Conservation (phyloP, 2,888 invertebrate species). For the Mactromeris polynyma region DNA sequence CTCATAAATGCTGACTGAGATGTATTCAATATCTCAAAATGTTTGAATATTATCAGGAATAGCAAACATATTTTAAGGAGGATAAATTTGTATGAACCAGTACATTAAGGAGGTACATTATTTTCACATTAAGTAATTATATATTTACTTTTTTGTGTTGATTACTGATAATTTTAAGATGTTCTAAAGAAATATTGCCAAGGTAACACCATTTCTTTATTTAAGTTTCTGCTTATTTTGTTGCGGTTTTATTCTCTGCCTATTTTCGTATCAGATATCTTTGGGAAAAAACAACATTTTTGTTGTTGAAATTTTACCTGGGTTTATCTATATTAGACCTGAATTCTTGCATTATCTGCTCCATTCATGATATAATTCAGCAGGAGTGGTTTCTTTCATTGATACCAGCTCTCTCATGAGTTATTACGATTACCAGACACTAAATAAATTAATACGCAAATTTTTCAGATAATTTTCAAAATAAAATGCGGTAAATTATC, state of each 20-base stretch:
- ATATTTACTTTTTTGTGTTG: no score
- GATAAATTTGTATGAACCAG: background rate
- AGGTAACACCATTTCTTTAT: background rate
- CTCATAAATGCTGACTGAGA: background rate
- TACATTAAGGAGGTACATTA: background rate
- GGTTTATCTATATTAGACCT: background rate
- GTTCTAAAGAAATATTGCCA: background rate
- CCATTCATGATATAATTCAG: background rate
- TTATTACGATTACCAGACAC: constrained; percentile 9
- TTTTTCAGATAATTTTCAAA: background rate
- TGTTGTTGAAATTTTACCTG: background rate
- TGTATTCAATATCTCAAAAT: background rate
- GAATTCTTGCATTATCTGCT: background rate
- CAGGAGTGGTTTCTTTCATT: background rate
- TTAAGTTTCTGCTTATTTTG: background rate
- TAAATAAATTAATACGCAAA: constrained; percentile 7
- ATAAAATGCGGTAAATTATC: constrained; percentile 4
- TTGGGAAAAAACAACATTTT: background rate
- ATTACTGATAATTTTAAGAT: background rate
- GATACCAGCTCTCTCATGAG: background rate
- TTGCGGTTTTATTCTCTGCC: background rate
- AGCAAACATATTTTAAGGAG: background rate
- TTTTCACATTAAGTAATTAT: background rate
- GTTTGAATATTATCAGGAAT: background rate
- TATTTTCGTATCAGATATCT: background rate